These are phyloP conservation scores for Conops quadrifasciatus DNA, from an alignment of 2,888 invertebrate genomes.

Conservation along the genomic window DNA sequence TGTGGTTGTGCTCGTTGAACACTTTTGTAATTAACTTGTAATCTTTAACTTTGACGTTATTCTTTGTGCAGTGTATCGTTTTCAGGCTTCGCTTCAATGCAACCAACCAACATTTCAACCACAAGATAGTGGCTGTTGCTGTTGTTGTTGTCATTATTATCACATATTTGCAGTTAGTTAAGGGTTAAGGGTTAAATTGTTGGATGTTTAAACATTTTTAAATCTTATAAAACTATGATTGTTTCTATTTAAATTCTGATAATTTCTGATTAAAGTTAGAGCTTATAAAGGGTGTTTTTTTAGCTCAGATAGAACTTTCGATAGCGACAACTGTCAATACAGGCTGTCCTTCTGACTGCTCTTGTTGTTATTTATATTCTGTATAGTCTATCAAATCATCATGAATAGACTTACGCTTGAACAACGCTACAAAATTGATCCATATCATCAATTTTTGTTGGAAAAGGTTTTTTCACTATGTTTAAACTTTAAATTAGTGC, in stretches of 20 bases:
- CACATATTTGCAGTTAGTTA: not conserved
- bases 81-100: not conserved
- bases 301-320: too few relatives aligned
- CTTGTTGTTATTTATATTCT: too few relatives aligned
- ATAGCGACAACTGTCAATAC: too few relatives aligned
- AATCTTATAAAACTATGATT: conserved; percentile 20
- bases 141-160: not conserved
- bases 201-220: not conserved
- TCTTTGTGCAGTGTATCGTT: conserved; percentile 7
- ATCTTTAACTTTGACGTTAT: conserved; percentile 21
- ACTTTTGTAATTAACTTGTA: conserved; percentile 31
- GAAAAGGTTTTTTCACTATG: too few relatives aligned
- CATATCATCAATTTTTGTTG: too few relatives aligned
- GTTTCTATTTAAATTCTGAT: not conserved
- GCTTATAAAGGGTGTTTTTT: not conserved
- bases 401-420: too few relatives aligned
- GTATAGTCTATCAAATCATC: too few relatives aligned
- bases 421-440: too few relatives aligned
- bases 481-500: too few relatives aligned
- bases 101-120: not conserved
- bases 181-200: too few relatives aligned
- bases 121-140: not conserved
- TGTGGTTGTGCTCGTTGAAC: not conserved
- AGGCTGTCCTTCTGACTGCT: too few relatives aligned
- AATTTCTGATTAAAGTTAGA: not conserved